Evolutionary conservation across 2,888 invertebrate species (phyloP), one percentile per base, ranked within the genome.

Genomic region (Acholoe squamosa): DNA sequence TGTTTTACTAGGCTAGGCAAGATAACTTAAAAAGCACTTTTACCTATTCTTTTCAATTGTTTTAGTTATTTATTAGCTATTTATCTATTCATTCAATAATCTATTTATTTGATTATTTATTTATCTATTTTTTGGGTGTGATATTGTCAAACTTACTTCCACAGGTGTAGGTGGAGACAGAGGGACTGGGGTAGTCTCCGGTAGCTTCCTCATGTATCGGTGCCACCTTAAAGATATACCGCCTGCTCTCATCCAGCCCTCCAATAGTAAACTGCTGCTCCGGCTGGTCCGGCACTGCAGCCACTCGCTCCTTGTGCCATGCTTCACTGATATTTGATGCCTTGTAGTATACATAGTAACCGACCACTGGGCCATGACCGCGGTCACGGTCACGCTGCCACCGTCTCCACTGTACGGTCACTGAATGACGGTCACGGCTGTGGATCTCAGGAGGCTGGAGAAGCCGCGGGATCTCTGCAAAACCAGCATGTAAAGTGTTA

Each of bases 141-240:
- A n/a, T n/a, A n/a, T n/a, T n/a, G n/a, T n/a, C n/a, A n/a, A n/a
- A 91, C 92, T 91, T 67, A 92, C 92, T 84, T 51, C 92, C 92
- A 90, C 93, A 93, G 22, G 93, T 93, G 16, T 89, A 67, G 25
- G 71, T 25, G 33, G 51, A 89, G 52, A 92, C 77, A 52, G 56
- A 16, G 43, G 92, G 91, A 5, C 92, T 91, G 0, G 92, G 84
- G 33, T 90, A 76, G 19, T 92, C 93, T 22, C 61, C 91, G 67
- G 88, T 77, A 22, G 90, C 91, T 5, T 90, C 88, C 71, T 71
- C 33, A 84, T 92, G 92, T 10, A 93, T 89, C n/a, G 92, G 91
- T 10, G 90, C 89, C 77, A 93, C 92, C 76, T 89, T 89, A 89
- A 93, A 91, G 43, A 90, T 76, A 77, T 92, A 92, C 89, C 16